phyloP scores from a whole-genome alignment of 2,888 invertebrate genomes.

The Dasypolia templi region DNA sequence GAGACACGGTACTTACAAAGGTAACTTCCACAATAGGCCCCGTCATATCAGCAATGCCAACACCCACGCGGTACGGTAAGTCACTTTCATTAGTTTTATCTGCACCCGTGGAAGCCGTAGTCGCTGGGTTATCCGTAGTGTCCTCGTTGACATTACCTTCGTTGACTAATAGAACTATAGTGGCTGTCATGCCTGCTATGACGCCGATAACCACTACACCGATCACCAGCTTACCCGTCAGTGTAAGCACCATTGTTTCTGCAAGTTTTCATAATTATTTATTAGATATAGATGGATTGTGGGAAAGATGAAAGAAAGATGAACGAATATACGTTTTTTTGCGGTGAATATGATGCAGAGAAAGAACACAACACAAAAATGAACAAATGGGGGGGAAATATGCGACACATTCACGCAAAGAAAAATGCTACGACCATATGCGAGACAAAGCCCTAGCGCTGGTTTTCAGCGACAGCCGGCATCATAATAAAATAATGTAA shows the following conservation, averaged over 20 bases:
- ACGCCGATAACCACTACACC: constrained; percentile 74
- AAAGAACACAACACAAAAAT: too few relatives aligned
- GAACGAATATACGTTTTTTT: too few relatives aligned
- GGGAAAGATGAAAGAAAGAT: background rate
- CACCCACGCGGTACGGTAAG: constrained; percentile 91
- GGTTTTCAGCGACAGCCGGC: too few relatives aligned
- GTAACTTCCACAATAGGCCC: constrained; percentile 97
- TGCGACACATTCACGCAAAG: too few relatives aligned
- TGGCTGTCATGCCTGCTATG: constrained; percentile 76
- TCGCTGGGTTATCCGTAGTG: constrained; percentile 11
- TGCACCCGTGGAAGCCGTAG: background rate
- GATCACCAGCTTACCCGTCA: constrained; percentile 80
- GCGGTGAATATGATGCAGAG: too few relatives aligned
- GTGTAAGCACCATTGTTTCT: constrained; percentile 77
- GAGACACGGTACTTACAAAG: constrained; percentile 93
- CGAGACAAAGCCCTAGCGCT: too few relatives aligned
- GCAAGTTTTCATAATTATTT: constrained; percentile 45
- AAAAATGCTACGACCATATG: too few relatives aligned
- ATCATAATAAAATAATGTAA: too few relatives aligned
- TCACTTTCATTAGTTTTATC: constrained; percentile 18
- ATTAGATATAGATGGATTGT: background rate
- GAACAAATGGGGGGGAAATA: too few relatives aligned
- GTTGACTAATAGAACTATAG: constrained; percentile 75
- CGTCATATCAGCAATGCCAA: constrained; percentile 97
- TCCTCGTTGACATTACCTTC: constrained; percentile 54